Base-by-base conservation (phyloP, 2,797 vertebrate genomes). In the Echeneis naucrates region DNA sequence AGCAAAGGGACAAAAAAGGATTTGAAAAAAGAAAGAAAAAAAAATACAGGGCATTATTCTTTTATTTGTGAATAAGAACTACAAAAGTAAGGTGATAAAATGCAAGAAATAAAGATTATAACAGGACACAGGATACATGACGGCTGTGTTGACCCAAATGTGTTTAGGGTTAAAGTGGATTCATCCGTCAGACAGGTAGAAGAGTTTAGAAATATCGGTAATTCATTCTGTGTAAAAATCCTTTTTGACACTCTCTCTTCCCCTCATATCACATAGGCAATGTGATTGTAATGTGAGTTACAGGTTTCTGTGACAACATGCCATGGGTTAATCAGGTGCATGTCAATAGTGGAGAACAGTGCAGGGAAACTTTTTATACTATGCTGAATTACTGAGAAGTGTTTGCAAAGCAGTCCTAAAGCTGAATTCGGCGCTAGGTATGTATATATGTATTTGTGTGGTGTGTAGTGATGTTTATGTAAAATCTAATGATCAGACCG, bases 391-490 rank as follows among this genome's bases (percentile, higher is more conserved):
- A 60, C 35, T 51, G 26, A 12, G 30, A 75, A 33, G 63, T 68
- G 58, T 52, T 30, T 37, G 70, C 32, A 8, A 61, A 57, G 42
- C 2, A 13, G 23, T 72, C 53, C 61, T 83, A 70, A 66, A 51
- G 62, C 67, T 78, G 65, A 68, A 71, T 83, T 54, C 51, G 42
- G 56, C 69, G 52, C 62, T 73, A 71, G 56, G 21, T 47, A 13
- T 38, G 72, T 66, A 58, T 44, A 24, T 24, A 24, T 67, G 63
- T 75, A n/a, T n/a, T n/a, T n/a, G n/a, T n/a, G n/a, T n/a, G n/a
- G n/a, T n/a, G n/a, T n/a, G n/a, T n/a, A n/a, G n/a, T 12, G 14
- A 61, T 64, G 54, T 77, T 77, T 62, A 60, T 42, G 33, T 21
- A 48, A 62, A 56, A 58, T 64, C 52, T 40, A 55, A 6, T 4